These are phyloP conservation scores for Solenodon paradoxus DNA, from an alignment of 2,113 vertebrate genomes.

Conservation along the genomic window DNA sequence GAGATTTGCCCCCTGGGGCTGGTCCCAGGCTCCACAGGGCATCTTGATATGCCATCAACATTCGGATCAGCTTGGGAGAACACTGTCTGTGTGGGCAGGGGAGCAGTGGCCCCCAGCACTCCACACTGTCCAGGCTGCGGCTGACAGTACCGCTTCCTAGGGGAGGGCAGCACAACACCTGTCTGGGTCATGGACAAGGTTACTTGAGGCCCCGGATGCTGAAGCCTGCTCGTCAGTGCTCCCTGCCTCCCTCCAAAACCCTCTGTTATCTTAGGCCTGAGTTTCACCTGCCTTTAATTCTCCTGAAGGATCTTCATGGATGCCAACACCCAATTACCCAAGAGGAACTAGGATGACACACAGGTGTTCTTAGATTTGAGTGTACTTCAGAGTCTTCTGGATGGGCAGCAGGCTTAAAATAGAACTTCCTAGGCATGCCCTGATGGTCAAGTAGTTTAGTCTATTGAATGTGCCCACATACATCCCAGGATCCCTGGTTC, in stretches of 20 bases:
- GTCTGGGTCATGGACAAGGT: neutral
- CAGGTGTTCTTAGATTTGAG: neutral
- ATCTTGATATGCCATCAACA: neutral
- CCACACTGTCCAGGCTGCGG: neutral
- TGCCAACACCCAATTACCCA: neutral
- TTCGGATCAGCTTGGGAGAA: neutral
- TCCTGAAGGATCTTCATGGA: neutral
- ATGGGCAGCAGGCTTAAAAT: neutral
- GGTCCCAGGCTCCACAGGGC: neutral
- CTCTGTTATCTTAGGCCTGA: neutral
- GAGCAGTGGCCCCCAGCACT: neutral
- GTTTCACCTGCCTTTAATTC: neutral
- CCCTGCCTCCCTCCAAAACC: neutral
- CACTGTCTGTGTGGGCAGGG: neutral
- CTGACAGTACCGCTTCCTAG: neutral
- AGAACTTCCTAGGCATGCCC: neutral
- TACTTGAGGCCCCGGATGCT: neutral
- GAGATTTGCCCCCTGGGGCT: neutral
- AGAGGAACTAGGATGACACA: neutral
- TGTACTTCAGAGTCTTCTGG: neutral
- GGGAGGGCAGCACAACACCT: neutral
- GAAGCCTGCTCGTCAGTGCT: neutral
- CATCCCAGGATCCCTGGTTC: no score
- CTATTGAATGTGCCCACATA: no score
- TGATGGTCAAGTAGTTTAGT: no score